Evolutionary conservation across 2,113 vertebrate genomes (phyloP).

Genomic region (Hippolais icterina): DNA sequence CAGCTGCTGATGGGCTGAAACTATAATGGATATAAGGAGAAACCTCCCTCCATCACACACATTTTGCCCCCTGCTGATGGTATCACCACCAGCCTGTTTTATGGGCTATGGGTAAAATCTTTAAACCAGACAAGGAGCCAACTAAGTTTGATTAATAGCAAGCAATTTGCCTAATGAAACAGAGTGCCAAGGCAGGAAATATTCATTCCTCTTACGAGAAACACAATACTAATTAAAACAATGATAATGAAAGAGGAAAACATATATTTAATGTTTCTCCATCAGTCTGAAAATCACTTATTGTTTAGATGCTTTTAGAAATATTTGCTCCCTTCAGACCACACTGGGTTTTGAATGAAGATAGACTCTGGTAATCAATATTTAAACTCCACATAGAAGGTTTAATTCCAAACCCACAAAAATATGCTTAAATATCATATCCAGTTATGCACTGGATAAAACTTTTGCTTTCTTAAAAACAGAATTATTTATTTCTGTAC

Average conservation of each 20-base stretch:
- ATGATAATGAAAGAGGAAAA: not conserved
- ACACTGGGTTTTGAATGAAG: not conserved
- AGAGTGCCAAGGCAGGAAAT: not conserved
- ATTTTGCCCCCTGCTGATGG: not conserved
- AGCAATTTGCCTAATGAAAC: not conserved
- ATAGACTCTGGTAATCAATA: not conserved
- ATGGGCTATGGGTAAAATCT: not conserved
- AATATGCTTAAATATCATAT: not conserved
- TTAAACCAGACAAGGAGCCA: not conserved
- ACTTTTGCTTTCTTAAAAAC: not conserved
- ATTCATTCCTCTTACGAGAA: not conserved
- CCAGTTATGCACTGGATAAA: not conserved
- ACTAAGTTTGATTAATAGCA: not conserved
- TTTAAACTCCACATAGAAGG: not conserved
- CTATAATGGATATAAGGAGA: fast-evolving
- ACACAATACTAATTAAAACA: not conserved
- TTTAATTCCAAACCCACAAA: not conserved
- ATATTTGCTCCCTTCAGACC: not conserved
- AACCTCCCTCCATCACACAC: fast-evolving
- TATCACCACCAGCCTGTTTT: not conserved
- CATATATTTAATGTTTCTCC: not conserved
- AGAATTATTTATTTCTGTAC: not conserved
- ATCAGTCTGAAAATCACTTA: not conserved
- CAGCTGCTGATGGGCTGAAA: not conserved
- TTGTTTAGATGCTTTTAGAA: not conserved